Conservation (phyloP, 2,113 vertebrate species). For the Podarcis raffonei region DNA sequence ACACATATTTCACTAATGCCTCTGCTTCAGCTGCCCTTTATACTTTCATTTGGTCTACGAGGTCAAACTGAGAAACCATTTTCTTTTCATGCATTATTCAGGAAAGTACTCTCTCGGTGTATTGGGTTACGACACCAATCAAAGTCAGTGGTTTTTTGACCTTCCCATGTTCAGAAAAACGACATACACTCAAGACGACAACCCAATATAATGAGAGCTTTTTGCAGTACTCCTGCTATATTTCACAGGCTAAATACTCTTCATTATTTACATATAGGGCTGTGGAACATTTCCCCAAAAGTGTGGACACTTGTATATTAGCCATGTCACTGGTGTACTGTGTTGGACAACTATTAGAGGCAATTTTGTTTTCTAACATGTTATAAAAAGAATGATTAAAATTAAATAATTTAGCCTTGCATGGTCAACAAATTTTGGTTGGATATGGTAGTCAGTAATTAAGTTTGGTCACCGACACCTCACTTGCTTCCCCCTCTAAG, state of each 20-base stretch:
- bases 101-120: neutral
- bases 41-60: neutral
- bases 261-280: neutral
- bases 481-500: neutral
- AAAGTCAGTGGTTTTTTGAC: constrained; percentile 49
- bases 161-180: constrained; percentile 50
- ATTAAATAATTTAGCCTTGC: neutral
- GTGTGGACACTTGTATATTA: neutral
- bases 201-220: constrained; percentile 15
- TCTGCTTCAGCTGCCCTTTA: neutral
- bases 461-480: too few species aligned
- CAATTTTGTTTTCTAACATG: neutral
- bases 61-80: neutral
- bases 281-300: neutral
- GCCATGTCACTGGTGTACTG: neutral
- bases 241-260: neutral
- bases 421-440: neutral
- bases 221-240: constrained; percentile 49
- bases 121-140: constrained; percentile 10
- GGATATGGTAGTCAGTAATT: neutral
- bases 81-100: constrained; percentile 32
- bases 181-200: constrained; percentile 54
- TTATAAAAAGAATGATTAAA: neutral
- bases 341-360: neutral
- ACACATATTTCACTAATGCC: neutral